phyloP scores from a whole-genome alignment of 1,140 invertebrate species.

The Ladona fulva region DNA sequence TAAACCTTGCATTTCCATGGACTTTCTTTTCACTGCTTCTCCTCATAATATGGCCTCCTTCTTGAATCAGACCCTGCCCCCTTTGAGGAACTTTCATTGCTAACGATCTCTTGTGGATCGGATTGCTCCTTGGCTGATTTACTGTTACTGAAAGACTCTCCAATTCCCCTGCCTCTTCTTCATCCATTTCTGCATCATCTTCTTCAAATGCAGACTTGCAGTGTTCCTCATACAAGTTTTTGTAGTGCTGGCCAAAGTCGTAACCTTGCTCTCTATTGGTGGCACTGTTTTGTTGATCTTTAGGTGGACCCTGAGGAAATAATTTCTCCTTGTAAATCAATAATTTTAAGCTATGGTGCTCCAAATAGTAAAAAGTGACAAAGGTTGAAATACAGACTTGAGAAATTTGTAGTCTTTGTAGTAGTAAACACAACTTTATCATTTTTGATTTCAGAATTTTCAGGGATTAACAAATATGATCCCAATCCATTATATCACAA shows the following conservation, averaged over 20 bases:
- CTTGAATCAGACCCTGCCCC: background rate
- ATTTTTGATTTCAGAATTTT: too few relatives aligned
- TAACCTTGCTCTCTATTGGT: conserved; percentile 34
- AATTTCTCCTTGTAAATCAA: too few relatives aligned
- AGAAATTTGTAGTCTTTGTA: too few relatives aligned
- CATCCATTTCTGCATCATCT: background rate
- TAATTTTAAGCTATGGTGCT: too few relatives aligned
- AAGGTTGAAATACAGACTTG: too few relatives aligned
- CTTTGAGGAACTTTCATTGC: background rate
- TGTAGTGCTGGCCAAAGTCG: conserved; percentile 40
- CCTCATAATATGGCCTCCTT: background rate
- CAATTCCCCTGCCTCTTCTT: background rate
- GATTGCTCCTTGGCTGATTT: background rate
- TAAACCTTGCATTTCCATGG: background rate
- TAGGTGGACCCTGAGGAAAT: background rate
- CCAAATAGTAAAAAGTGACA: too few relatives aligned
- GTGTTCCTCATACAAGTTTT: conserved; percentile 34
- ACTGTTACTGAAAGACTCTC: background rate
- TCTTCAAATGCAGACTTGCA: conserved; percentile 24
- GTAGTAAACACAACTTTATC: too few relatives aligned
- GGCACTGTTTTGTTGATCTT: background rate
- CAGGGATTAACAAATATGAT: too few relatives aligned
- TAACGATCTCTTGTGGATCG: background rate
- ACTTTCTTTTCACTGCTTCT: background rate
- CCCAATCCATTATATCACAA: too few relatives aligned